phyloP scores from a whole-genome alignment of 1,140 invertebrate genomes.

The Dreissena rostriformis region DNA sequence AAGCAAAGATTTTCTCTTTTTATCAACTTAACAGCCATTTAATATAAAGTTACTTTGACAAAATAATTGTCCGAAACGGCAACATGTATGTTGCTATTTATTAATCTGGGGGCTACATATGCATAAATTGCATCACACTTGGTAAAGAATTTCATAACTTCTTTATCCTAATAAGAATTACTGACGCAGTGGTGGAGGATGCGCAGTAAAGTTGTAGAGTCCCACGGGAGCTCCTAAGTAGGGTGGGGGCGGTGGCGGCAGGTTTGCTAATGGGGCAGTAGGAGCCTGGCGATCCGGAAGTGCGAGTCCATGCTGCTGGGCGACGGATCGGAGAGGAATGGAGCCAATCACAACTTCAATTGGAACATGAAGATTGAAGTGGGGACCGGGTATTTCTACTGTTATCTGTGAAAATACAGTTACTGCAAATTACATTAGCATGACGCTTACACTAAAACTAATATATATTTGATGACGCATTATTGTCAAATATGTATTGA shows the following conservation, averaged over 20 bases:
- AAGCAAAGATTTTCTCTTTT: too few species aligned
- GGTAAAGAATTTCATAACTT: too few species aligned
- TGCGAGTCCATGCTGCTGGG: slow-evolving; percentile 39
- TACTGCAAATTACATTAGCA: too few species aligned
- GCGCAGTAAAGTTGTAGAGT: slow-evolving; percentile 1
- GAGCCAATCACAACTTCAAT: slow-evolving; percentile 50
- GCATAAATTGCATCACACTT: too few species aligned
- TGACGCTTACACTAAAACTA: too few species aligned
- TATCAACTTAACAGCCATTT: too few species aligned
- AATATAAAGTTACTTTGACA: too few species aligned
- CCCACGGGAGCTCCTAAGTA: slow-evolving; percentile 15
- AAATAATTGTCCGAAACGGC: too few species aligned
- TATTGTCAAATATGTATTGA: too few species aligned
- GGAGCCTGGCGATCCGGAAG: slow-evolving; percentile 5
- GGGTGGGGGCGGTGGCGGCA: neutral
- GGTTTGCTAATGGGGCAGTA: neutral
- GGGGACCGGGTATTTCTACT: slow-evolving; percentile 40
- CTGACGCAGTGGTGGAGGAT: slow-evolving; percentile 18
- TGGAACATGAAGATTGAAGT: slow-evolving; percentile 50
- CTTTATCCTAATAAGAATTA: neutral
- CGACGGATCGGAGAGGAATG: slow-evolving; percentile 42
- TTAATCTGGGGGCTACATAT: too few species aligned
- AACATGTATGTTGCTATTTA: too few species aligned
- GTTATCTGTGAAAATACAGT: slow-evolving; percentile 18
- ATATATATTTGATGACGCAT: too few species aligned